phyloP scores from a whole-genome alignment of 2,888 invertebrate species.

The Tetragnatha montana region DNA sequence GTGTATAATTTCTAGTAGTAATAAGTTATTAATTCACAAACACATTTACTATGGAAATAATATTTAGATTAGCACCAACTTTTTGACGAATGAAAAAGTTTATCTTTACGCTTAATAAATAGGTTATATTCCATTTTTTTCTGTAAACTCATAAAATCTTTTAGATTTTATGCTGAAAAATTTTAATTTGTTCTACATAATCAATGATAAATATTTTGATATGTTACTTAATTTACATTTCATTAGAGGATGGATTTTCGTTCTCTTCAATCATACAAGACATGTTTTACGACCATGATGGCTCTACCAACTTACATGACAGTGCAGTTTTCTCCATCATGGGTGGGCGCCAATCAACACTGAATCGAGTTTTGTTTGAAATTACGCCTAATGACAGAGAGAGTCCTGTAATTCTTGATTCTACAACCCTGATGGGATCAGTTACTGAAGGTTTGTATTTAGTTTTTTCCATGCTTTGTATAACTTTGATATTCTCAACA shows the following conservation, averaged over 20 bases:
- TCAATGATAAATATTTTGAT: not conserved
- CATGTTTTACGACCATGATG: slow-evolving; percentile 62
- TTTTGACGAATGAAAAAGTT: too few species aligned
- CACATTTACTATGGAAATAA: too few species aligned
- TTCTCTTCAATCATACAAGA: slow-evolving; percentile 57
- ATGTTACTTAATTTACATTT: not conserved
- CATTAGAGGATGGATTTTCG: slow-evolving; percentile 58
- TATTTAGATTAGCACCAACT: too few species aligned
- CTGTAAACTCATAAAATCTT: too few species aligned
- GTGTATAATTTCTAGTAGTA: too few species aligned
- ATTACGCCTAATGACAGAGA: slow-evolving; percentile 59
- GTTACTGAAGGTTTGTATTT: slow-evolving; percentile 54
- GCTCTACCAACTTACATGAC: slow-evolving; percentile 52
- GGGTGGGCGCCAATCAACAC: slow-evolving; percentile 56
- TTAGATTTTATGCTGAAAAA: not conserved
- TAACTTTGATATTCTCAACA: too few species aligned
- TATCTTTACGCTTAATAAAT: too few species aligned
- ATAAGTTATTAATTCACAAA: too few species aligned
- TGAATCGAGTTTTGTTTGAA: slow-evolving; percentile 47
- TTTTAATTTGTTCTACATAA: not conserved
- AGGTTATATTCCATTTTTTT: too few species aligned
- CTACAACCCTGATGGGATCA: slow-evolving; percentile 55
- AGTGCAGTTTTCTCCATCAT: slow-evolving; percentile 58
- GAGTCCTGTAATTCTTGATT: slow-evolving; percentile 62
- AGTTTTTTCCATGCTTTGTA: not conserved